phyloP scores from a whole-genome alignment of 2,888 invertebrate genomes.

The Trichacis sp. region DNA sequence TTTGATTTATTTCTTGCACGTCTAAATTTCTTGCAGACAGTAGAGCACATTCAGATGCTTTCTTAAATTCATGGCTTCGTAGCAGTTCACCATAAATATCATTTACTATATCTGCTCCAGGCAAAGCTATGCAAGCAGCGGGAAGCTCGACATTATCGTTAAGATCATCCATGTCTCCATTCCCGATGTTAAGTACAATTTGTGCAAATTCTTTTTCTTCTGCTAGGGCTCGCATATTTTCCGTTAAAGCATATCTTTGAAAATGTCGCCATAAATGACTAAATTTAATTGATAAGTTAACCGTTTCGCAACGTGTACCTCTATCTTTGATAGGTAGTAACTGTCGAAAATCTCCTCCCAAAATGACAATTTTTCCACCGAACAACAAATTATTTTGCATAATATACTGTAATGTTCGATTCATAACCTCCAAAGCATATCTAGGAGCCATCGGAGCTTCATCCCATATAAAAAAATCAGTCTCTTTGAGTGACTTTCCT shows the following conservation, averaged over 20 bases:
- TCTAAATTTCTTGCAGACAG: no score
- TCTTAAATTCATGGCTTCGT: conserved; percentile 14
- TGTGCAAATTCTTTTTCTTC: conserved; percentile 18
- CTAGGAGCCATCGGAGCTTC: no score
- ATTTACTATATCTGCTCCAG: conserved; percentile 24
- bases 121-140: conserved; percentile 8
- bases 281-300: no score
- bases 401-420: conserved; percentile 38
- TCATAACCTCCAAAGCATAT: no score
- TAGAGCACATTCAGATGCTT: no score
- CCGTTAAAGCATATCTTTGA: no score
- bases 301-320: no score
- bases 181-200: conserved; percentile 30
- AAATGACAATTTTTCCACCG: no score
- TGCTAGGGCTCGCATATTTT: no score
- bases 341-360: no score
- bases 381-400: conserved; percentile 41
- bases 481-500: conserved; percentile 43
- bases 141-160: conserved; percentile 30
- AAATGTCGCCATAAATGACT: conserved; percentile 2
- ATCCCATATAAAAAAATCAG: no score
- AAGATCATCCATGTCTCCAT: conserved; percentile 30
- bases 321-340: no score
- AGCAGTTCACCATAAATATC: conserved; percentile 28
- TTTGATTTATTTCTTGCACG: conserved; percentile 3